phyloP scores from a whole-genome alignment of 2,797 vertebrate species.

The Todus mexicanus region DNA sequence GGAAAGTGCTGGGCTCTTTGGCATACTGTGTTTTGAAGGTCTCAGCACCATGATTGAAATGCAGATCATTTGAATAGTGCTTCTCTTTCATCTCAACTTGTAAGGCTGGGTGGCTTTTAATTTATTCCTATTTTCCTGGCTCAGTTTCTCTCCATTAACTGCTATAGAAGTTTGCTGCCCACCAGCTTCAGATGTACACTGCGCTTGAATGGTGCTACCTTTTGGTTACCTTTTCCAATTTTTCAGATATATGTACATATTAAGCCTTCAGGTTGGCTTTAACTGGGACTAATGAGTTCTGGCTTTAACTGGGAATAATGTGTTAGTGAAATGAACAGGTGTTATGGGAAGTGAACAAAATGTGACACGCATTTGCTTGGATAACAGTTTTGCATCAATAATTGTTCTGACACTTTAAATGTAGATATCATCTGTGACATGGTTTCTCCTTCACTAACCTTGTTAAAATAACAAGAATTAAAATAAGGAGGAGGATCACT shows the following conservation, averaged over 20 bases:
- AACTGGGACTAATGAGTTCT: slow-evolving; percentile 36
- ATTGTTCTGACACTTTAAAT: slow-evolving; percentile 58
- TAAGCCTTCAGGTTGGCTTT: slow-evolving; percentile 24
- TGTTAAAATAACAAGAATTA: slow-evolving; percentile 65
- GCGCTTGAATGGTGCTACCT: neutral
- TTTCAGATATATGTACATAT: neutral
- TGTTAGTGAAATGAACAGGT: slow-evolving; percentile 33
- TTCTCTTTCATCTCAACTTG: neutral
- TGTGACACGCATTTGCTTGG: slow-evolving; percentile 20
- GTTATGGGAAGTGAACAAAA: slow-evolving; percentile 45
- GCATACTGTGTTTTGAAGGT: neutral
- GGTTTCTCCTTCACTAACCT: slow-evolving; percentile 65
- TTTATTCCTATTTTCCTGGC: neutral
- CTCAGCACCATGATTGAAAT: neutral
- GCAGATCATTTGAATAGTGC: neutral
- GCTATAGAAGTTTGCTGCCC: neutral
- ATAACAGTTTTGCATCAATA: slow-evolving; percentile 52
- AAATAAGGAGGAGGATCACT: slow-evolving; percentile 62
- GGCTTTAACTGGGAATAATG: slow-evolving; percentile 34
- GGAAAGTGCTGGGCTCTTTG: neutral
- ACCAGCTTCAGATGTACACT: neutral
- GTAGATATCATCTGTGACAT: slow-evolving; percentile 62
- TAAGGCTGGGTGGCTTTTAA: neutral
- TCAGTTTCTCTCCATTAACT: neutral
- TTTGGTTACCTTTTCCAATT: neutral